Percentiles rank a stretch among this genome's conserved stretches.
phyloP scores from a whole-genome alignment of 2,113 vertebrate species.

The Opisthocomus hoazin region DNA sequence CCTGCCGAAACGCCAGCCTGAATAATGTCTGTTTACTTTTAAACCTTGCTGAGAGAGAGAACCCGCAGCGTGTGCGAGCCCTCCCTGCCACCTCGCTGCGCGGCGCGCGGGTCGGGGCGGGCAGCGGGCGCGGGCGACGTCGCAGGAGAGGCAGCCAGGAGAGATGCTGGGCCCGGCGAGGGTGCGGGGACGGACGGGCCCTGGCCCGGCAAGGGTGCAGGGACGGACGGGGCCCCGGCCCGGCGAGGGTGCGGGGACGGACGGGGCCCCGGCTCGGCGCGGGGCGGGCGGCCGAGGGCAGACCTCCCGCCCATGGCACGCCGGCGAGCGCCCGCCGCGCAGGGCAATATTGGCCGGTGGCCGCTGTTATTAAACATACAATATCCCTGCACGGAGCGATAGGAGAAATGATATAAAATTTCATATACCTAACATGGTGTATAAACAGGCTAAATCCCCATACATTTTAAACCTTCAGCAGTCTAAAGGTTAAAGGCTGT shows the following conservation, averaged over 20 bases:
- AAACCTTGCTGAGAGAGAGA: not conserved
- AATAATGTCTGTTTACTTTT: not conserved
- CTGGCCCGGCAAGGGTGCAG: not conserved
- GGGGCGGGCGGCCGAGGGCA: too few relatives aligned
- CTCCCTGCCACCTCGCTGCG: fast-evolving
- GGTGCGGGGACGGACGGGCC: not conserved
- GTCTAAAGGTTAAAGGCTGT: constrained; percentile 82
- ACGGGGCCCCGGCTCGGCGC: not conserved
- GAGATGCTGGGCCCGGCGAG: fast-evolving
- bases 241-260: not conserved
- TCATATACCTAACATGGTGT: constrained; percentile 71
- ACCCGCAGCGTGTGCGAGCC: fast-evolving
- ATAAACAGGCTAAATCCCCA: constrained; percentile 77
- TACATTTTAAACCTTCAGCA: constrained; percentile 72
- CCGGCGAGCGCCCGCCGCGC: fast-evolving
- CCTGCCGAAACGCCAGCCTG: constrained; percentile 1
- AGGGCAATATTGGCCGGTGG: not conserved
- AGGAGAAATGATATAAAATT: constrained; percentile 67
- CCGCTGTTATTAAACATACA: constrained; percentile 49
- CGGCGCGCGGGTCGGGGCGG: fast-evolving
- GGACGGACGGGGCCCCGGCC: not conserved
- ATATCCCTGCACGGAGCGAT: constrained; percentile 12
- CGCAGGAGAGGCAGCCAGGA: fast-evolving
- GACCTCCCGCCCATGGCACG: fast-evolving
- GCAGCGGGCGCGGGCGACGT: fast-evolving